Conservation (phyloP, 2,113 vertebrate genomes). For the Phrynocephalus versicolor region DNA sequence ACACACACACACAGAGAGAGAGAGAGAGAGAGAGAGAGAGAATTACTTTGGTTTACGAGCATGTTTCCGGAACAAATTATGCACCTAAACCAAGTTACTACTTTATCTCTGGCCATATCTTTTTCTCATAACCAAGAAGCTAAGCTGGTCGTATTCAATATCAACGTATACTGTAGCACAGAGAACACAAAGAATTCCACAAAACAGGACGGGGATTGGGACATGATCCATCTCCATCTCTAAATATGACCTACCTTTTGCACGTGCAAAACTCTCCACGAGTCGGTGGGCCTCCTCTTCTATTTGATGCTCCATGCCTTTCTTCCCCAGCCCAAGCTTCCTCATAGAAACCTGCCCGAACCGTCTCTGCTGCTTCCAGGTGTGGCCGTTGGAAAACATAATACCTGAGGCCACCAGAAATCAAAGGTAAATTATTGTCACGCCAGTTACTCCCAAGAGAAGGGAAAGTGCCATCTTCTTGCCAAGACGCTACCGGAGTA, state of each 20-base stretch:
- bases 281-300: conserved; percentile 38
- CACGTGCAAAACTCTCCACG: conserved; percentile 29
- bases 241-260: conserved; percentile 21
- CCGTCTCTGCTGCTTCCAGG: conserved; percentile 42
- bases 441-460: neutral
- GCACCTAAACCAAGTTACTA: too few species aligned
- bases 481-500: too few species aligned
- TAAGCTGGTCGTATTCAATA: too few species aligned
- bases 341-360: conserved; percentile 41
- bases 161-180: too few species aligned
- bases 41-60: too few species aligned
- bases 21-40: too few species aligned
- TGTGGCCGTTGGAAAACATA: conserved; percentile 51
- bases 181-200: too few species aligned
- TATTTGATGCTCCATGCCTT: conserved; percentile 27
- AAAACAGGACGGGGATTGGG: neutral
- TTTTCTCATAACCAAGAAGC: too few species aligned
- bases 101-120: too few species aligned
- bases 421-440: neutral
- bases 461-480: neutral
- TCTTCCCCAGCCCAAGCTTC: conserved; percentile 34
- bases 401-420: conserved; percentile 30
- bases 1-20: too few species aligned
- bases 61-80: too few species aligned
- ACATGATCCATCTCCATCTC: neutral